Percentiles rank a stretch among this genome's conserved stretches.
Evolutionary conservation across 2,888 invertebrate species (phyloP).

Genomic region (Polia nebulosa): DNA sequence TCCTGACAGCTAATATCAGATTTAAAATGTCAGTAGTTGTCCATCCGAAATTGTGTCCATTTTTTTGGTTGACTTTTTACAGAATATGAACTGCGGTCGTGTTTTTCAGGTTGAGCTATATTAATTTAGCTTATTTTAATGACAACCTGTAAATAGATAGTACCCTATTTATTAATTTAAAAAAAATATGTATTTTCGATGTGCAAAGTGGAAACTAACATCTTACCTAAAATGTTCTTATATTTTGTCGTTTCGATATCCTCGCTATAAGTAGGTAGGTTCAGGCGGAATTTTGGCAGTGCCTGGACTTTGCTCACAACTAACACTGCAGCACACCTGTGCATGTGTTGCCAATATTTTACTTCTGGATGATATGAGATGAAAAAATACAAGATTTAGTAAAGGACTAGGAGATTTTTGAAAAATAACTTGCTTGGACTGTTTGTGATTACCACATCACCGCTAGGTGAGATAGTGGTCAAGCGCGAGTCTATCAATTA

Average conservation of each 20-base stretch:
- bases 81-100: background rate
- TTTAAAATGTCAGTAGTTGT: background rate
- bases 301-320: slow-evolving; percentile 26
- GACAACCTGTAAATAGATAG: too few species aligned
- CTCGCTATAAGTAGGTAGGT: too few species aligned
- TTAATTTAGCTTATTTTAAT: too few species aligned
- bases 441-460: too few species aligned
- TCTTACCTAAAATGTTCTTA: too few species aligned
- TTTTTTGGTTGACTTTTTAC: background rate
- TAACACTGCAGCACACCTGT: slow-evolving; percentile 38
- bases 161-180: too few species aligned
- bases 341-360: slow-evolving; percentile 22
- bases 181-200: background rate
- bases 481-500: too few species aligned
- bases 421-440: background rate
- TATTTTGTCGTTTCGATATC: too few species aligned
- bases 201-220: background rate
- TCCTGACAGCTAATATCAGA: background rate
- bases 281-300: background rate
- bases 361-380: background rate
- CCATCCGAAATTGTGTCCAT: background rate
- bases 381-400: background rate
- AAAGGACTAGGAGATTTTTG: background rate
- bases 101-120: background rate
- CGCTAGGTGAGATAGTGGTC: too few species aligned